phyloP scores from a whole-genome alignment of 2,888 invertebrate species.

The Isoperla grammatica region DNA sequence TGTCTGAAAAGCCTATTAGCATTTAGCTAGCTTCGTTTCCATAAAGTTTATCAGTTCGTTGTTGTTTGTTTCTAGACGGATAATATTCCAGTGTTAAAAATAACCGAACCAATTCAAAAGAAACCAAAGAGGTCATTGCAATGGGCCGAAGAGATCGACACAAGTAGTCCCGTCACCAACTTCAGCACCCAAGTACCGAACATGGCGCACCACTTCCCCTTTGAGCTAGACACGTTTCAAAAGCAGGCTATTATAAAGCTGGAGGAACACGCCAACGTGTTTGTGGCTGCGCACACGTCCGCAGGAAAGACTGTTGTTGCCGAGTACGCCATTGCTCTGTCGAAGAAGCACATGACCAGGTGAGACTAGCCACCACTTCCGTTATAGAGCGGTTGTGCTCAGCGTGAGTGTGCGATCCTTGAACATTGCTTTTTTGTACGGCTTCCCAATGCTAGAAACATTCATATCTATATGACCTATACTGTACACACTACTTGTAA shows the following conservation, averaged over 20 bases:
- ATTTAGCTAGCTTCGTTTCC: too few relatives aligned
- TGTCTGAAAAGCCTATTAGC: too few relatives aligned
- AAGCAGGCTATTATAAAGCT: slow-evolving; percentile 93
- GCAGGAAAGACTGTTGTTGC: slow-evolving; percentile 99
- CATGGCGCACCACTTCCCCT: slow-evolving; percentile 80
- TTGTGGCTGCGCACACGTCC: slow-evolving; percentile 98
- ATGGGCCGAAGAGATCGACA: slow-evolving; percentile 86
- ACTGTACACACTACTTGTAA: too few relatives aligned
- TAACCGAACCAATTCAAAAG: slow-evolving; percentile 50
- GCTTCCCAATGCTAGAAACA: too few relatives aligned
- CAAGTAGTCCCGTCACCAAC: slow-evolving; percentile 71
- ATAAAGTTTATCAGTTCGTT: too few relatives aligned
- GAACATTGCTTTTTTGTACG: too few relatives aligned
- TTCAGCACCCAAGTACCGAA: slow-evolving; percentile 75
- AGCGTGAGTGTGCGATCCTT: too few relatives aligned
- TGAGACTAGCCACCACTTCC: slow-evolving; percentile 39
- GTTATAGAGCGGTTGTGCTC: not conserved
- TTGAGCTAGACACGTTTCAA: slow-evolving; percentile 95
- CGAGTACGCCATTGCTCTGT: slow-evolving; percentile 97
- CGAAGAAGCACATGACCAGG: slow-evolving; percentile 86
- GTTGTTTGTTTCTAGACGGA: slow-evolving; percentile 28
- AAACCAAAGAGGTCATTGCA: slow-evolving; percentile 51
- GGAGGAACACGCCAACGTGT: slow-evolving; percentile 91
- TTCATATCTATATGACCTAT: too few relatives aligned
- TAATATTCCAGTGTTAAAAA: slow-evolving; percentile 59